Evolutionary conservation across 2,888 invertebrate species (phyloP).

Genomic region (Ennomos erosarius): DNA sequence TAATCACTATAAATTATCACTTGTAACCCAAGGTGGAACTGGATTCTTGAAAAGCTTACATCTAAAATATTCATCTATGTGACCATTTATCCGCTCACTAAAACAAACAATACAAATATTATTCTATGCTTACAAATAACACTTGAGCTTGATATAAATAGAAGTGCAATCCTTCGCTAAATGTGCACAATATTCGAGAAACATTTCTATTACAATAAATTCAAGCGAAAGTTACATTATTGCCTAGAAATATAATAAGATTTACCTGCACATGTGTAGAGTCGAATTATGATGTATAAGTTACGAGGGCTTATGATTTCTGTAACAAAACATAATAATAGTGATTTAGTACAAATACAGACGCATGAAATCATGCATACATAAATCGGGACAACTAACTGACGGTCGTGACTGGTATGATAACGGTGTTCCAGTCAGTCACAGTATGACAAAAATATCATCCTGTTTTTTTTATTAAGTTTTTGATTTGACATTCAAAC

Average conservation of each 20-base stretch:
- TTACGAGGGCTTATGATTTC: slow-evolving; percentile 77
- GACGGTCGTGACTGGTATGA: no score
- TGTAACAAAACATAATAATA: slow-evolving; percentile 53
- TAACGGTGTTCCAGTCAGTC: no score
- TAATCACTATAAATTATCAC: slow-evolving; percentile 82
- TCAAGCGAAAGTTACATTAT: slow-evolving; percentile 45
- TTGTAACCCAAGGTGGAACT: slow-evolving; percentile 81
- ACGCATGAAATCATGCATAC: background rate
- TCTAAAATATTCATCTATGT: slow-evolving; percentile 79
- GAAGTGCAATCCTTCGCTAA: slow-evolving; percentile 39
- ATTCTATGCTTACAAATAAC: slow-evolving; percentile 42
- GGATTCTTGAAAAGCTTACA: slow-evolving; percentile 81
- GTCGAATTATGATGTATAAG: slow-evolving; percentile 61
- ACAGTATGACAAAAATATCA: no score
- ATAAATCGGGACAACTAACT: no score
- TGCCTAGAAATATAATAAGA: slow-evolving; percentile 45
- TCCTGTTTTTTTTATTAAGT: no score
- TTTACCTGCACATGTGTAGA: slow-evolving; percentile 70
- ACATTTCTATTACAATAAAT: slow-evolving; percentile 39
- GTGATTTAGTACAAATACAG: background rate
- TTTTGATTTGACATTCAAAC: no score
- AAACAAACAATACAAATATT: slow-evolving; percentile 58
- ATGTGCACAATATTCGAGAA: slow-evolving; percentile 39
- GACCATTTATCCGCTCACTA: slow-evolving; percentile 73
- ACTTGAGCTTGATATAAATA: slow-evolving; percentile 42